Evolutionary conservation across 2,113 vertebrate genomes (phyloP), one percentile per base, ranked within the genome.

Genomic region (Grantiella picta): DNA sequence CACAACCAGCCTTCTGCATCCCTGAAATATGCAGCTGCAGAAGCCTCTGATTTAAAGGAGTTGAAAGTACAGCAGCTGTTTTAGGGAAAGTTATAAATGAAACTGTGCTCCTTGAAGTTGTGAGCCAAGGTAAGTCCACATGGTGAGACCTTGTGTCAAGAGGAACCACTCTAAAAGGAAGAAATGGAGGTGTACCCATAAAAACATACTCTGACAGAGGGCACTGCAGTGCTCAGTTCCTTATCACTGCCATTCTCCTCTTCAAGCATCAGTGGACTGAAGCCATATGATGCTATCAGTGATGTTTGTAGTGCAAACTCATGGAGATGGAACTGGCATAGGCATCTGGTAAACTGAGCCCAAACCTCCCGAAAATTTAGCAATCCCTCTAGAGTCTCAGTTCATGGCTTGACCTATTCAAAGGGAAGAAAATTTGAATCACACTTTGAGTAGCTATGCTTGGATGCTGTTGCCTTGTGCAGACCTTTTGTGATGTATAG

Each of bases 31-130:
- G 70, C 64, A 92, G 59, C 42, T 61, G 36, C n/a, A 90, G 73
- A 87, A 78, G 40, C 56, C 35, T 83, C 57, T 92, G 53, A 87
- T 94, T 92, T 89, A 93, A 89, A 92, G 52, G 36, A 71, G 53
- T 65, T 9, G 2, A 49, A 83, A 93, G 25, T 24, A 77, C 5
- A 91, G 47, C 38, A 59, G 53, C 38, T 70, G 40, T 81, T 94
- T 69, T 71, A 61, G 75, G 63, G 31, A 60, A 68, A 60, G 49
- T 76, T 88, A 66, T 83, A 88, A 91, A 95, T 53, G 19, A 76
- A 82, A 81, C 9, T 12, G 8, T 40, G 10, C 7, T 77, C 8
- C 44, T 54, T 54, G 33, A 15, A 53, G 36, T 50, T 4, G 0
- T 28, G 16, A 89, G 27, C n/a, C 50, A 65, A 89, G 24, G 29